Conservation (phyloP, 1,140 invertebrate species). For the Metaphire vulgaris region DNA sequence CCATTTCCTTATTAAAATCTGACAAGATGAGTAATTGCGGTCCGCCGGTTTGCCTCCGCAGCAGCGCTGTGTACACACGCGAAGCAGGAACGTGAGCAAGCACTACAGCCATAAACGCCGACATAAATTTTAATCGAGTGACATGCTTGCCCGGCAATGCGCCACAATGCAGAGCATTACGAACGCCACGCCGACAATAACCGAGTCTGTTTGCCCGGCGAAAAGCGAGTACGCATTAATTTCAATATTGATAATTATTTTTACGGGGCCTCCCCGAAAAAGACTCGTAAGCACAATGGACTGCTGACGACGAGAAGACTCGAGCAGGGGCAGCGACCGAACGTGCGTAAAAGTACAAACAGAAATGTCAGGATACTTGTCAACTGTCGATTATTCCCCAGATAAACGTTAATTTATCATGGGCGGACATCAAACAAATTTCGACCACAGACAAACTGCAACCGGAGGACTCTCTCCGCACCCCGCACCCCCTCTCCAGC, state of each 20-base stretch:
- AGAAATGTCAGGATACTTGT: background rate
- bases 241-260: conserved; percentile 3
- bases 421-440: background rate
- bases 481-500: too few species aligned
- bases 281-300: background rate
- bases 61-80: background rate
- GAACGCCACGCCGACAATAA: background rate
- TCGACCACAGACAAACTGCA: too few species aligned
- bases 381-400: background rate
- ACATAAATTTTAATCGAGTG: conserved; percentile 1
- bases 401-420: background rate
- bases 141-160: background rate
- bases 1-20: conserved; percentile 3
- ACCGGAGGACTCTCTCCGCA: too few species aligned
- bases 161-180: background rate
- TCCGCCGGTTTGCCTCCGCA: too few species aligned
- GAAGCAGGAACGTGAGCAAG: background rate
- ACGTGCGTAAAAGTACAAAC: too few species aligned
- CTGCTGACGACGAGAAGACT: background rate
- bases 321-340: too few species aligned
- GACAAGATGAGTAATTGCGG: background rate
- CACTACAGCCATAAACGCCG: background rate
- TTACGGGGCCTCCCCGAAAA: background rate
- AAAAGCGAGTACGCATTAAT: background rate
- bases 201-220: background rate